phyloP scores from a whole-genome alignment of 2,888 invertebrate species.

The Thelaira solivaga region DNA sequence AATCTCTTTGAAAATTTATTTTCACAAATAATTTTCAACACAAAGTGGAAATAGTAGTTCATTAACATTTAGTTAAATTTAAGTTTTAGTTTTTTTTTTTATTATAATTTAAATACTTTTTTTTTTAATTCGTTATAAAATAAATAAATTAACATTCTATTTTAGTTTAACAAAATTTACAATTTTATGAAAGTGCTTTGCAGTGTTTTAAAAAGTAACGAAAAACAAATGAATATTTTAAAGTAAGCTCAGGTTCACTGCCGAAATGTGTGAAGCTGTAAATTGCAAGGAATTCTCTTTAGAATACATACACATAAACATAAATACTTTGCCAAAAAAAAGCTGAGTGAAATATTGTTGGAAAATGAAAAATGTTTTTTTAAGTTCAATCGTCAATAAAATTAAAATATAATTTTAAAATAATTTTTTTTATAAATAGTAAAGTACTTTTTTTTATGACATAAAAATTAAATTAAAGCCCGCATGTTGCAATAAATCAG shows the following conservation, averaged over 20 bases:
- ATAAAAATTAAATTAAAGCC: constrained; percentile 14
- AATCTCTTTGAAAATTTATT: background rate
- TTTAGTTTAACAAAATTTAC: constrained; percentile 14
- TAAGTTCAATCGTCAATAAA: background rate
- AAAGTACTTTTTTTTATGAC: background rate
- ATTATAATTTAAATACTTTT: background rate
- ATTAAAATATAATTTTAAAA: background rate
- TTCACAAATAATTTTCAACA: too few relatives aligned
- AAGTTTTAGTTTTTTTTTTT: constrained; percentile 51
- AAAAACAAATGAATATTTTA: constrained; percentile 20
- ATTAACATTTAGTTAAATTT: constrained; percentile 12
- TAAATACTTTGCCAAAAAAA: constrained; percentile 14
- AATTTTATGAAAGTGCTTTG: too few relatives aligned
- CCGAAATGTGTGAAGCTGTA: constrained; percentile 68
- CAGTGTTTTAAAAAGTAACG: background rate
- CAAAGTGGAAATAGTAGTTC: background rate
- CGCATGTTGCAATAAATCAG: constrained; percentile 31
- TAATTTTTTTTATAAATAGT: background rate
- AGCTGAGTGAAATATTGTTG: background rate
- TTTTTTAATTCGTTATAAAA: background rate
- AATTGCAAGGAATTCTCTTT: background rate
- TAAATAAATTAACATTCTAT: background rate
- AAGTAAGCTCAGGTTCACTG: constrained; percentile 75
- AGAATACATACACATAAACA: background rate
- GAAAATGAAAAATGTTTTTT: background rate